Conservation (phyloP, 2,113 vertebrate genomes). For the Benitochromis conjunctus region DNA sequence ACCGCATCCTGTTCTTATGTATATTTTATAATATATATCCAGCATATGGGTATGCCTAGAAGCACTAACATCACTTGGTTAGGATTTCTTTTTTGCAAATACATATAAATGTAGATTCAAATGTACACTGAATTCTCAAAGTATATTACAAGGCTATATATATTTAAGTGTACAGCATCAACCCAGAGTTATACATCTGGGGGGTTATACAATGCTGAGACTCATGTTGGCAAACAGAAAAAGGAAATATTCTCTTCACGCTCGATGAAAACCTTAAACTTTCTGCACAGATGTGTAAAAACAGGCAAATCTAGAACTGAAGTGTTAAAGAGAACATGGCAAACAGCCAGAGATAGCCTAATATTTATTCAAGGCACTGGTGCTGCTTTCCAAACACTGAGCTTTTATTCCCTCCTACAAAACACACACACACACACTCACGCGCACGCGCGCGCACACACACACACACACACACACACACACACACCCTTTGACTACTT, state of each 20-base stretch:
- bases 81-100: background rate
- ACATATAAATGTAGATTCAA: background rate
- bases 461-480: background rate
- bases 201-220: background rate
- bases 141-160: background rate
- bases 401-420: constrained; percentile 37
- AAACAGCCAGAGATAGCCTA: constrained; percentile 33
- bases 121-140: background rate
- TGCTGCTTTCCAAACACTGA: constrained; percentile 69
- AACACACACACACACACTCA: background rate
- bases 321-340: constrained; percentile 42
- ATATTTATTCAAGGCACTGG: constrained; percentile 66
- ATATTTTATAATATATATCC: constrained; percentile 9
- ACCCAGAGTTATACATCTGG: background rate
- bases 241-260: background rate
- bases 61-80: background rate
- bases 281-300: constrained; percentile 16
- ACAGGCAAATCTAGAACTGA: constrained; percentile 19
- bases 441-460: background rate
- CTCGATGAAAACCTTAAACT: constrained; percentile 10
- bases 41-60: background rate
- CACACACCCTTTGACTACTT: background rate
- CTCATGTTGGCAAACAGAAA: background rate
- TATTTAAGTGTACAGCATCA: background rate
- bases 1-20: background rate